Base-by-base conservation (phyloP, 2,888 invertebrate species). In the Limulus polyphemus region DNA sequence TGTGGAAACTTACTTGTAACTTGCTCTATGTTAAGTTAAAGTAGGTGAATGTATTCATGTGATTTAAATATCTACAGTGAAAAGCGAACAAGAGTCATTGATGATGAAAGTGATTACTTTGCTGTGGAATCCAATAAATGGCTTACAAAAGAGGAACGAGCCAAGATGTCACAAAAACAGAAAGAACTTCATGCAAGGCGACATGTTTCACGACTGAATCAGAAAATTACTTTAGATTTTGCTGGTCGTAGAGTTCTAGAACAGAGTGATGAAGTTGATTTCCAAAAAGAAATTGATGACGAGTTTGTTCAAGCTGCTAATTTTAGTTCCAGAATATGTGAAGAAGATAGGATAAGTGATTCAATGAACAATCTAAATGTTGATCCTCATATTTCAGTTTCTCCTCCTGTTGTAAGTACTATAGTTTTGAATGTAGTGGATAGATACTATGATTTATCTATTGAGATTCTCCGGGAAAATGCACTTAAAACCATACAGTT, bases 101-200 rank as follows among this genome's bases (percentile, higher is more conserved):
- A 98, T 75, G 97, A 97, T 74, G 92, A 97, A 75, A 84, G 87
- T 67, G 97, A 97, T 76, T 97, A 97, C 76, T 98, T 90, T 71
- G 69, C 71, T 75, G 83, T 84, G 72, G 82, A 85, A 49, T 84
- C 83, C 72, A 88, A 88, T 69, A 85, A 85, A 46, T 97, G 94
- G 92, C 78, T 93, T 17, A 84, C 83, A 51, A 79, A 83, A 10
- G 79, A 78, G 11, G 88, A 92, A 74, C 81, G 84, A 59, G 57
- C 64, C 57, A 61, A 60, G 7, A 52, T 69, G 47, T 58, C 58
- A 60, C 80, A 83, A 56, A 81, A 83, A 63, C 82, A 85, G 62
- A 85, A 88, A 72, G 82, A 83, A 65, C 75, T 86, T 63, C 80
- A 84, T 17, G 83, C 84, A 0, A 81, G 82, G 72, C 85, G 86